Base-by-base conservation (phyloP, 2,888 invertebrate genomes). In the Erebia palarica region DNA sequence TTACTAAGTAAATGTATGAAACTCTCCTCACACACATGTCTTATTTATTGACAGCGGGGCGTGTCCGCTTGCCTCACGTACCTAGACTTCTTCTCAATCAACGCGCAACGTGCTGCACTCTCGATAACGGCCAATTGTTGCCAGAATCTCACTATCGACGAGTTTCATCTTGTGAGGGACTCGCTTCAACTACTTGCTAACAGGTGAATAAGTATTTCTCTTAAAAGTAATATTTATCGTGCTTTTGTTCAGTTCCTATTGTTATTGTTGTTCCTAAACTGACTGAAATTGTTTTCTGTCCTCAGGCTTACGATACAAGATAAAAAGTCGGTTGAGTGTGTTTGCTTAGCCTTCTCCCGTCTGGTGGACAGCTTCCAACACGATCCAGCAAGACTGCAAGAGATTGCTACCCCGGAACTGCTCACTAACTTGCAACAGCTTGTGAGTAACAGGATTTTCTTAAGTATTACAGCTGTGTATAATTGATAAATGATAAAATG, bases 81-180 rank as follows among this genome's bases (percentile, higher is more conserved):
- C 87, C 94, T 99, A 86, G 99, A 99, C 87, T 99, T 99, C 94
- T 99, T 99, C 94, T 99, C 99, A 63, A 98, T 99, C 82, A 98
- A 98, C 84, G 99, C 99, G 14, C 99, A 99, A 92, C 96, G 99
- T 51, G 97, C 99, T 61, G 99, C 99, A 2, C 94, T 99, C 69
- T 97, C 98, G 36, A 98, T 99, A 78, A 98, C 99, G 0, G 99
- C 99, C 70, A 99, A 99, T 89, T 99, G 99, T 90, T 99, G 99
- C 87, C 96, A 98, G 87, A 98, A 98, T 91, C 94, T 99, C 80
- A 97, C 97, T 58, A 94, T 96, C 1, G 99, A 99, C 81, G 99
- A 99, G 91, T 99, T 99, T 90, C 97, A 97, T 83, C 96, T 98
- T 81, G 97, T 99, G 42, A 95, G 96, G 73, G 98, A 98, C 75